Base-by-base conservation (phyloP, 37 sponge, comb jelly and placozoan species). In the Aplysina aerophoba region DNA sequence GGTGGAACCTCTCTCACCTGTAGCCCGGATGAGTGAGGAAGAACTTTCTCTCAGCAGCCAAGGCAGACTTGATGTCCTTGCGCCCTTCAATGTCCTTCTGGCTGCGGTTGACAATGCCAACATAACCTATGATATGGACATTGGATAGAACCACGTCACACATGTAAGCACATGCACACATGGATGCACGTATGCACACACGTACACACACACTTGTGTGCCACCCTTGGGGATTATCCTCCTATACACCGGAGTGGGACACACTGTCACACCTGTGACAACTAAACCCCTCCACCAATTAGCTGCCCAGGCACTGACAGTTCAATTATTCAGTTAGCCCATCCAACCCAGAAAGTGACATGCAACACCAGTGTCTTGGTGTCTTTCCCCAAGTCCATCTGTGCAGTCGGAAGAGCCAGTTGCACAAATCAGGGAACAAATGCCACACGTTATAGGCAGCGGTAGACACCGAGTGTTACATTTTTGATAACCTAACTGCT, bases 71-170 rank as follows among this genome's bases (percentile, higher is more conserved):
- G 89, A 99, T 99, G 87, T 99, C 99, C 85, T 99, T 99, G 79
- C 83, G 91, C 4, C 99, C 99, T 2, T 96, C 95, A 63, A 99
- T 99, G 83, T 99, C 99, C 73, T 90, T 95, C 88, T 99, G 99
- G 37, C 97, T 95, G n/a, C 99, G 87, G 84, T 99, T 99, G 36
- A 99, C 99, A 56, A 99, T 93, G 37, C 97, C 99, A 36, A 99
- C 65, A 63, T 96, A 99, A 11, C 99, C 96, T 94, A 50, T 4
- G 30, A 11, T 13, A 11, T 27, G 28, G 11, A 62, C 27, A 62
- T 27, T 28, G 27, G 12, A 62, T 6, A 13, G 64, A n/a, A 25
- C 69, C 15, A 27, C 27, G 28, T 14, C 69, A 67, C 27, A 16
- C 22, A 16, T 14, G 14, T 22, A n/a, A 15, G 27, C 69, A 67